Conservation (phyloP, 2,113 vertebrate species). For the Dendrocopos noguchii region DNA sequence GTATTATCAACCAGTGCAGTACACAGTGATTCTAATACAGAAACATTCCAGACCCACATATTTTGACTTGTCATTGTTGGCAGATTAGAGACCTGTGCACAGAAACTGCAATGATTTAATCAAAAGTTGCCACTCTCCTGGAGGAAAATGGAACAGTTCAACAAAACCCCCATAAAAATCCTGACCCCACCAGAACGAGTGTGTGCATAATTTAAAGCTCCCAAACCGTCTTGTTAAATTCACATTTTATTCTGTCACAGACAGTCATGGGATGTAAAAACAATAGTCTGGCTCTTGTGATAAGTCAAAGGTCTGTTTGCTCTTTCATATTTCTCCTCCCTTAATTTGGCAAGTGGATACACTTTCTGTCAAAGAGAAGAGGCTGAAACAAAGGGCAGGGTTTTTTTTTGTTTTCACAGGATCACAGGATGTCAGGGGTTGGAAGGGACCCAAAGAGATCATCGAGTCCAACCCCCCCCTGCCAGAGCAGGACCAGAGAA, state of each 20-base stretch:
- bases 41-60: not conserved
- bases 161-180: not conserved
- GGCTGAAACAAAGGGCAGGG: constrained; percentile 17
- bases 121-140: not conserved
- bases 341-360: not conserved
- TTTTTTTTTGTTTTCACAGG: not conserved
- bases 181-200: not conserved
- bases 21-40: not conserved
- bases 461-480: too few species aligned
- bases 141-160: not conserved
- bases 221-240: not conserved
- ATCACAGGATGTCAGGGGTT: too few species aligned
- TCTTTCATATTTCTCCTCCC: constrained; percentile 37
- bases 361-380: not conserved
- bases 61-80: not conserved
- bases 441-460: too few species aligned
- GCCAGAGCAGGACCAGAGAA: too few species aligned
- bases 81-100: not conserved
- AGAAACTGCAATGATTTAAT: not conserved
- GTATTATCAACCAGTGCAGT: not conserved
- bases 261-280: constrained; percentile 5
- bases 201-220: not conserved
- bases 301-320: constrained; percentile 20
- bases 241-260: constrained; percentile 12
- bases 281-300: not conserved